phyloP scores from a whole-genome alignment of 2,888 invertebrate species.

The Brenthis hecate region DNA sequence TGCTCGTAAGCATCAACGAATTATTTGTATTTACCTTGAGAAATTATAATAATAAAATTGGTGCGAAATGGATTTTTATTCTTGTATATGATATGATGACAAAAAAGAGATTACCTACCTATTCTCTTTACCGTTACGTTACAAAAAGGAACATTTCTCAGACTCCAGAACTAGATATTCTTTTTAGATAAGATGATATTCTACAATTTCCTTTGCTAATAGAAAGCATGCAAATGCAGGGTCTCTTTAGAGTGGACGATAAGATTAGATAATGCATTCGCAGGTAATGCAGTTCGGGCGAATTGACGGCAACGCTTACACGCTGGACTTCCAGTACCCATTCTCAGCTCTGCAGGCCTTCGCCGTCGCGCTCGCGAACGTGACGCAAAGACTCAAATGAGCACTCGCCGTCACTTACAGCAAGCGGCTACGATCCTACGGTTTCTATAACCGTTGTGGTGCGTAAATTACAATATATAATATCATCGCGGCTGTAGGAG shows the following conservation, averaged over 20 bases:
- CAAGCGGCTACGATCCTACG: constrained; percentile 47
- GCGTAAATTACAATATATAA: constrained; percentile 33
- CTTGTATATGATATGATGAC: no score
- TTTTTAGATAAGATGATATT: no score
- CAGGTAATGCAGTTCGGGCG: constrained; percentile 99
- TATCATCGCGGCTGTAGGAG: constrained; percentile 27
- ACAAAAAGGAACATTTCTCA: no score
- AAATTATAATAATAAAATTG: no score
- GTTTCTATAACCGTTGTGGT: constrained; percentile 45
- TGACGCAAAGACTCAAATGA: constrained; percentile 96
- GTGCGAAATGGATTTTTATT: no score
- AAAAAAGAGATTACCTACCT: no score
- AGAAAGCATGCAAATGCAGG: no score
- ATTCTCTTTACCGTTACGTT: no score
- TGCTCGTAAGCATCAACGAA: no score
- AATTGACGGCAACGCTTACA: constrained; percentile 99
- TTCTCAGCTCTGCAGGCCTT: constrained; percentile 99
- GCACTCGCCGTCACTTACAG: constrained; percentile 45
- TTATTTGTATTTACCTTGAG: no score
- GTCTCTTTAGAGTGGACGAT: neutral
- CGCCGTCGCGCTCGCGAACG: constrained; percentile 98
- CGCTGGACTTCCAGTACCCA: constrained; percentile 99
- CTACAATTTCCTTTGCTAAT: no score
- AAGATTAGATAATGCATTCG: neutral
- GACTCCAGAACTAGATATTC: no score